Percentiles rank a stretch among this genome's conserved stretches.
Conservation (phyloP, 1,140 invertebrate genomes). For the Solenopsis fugax region DNA sequence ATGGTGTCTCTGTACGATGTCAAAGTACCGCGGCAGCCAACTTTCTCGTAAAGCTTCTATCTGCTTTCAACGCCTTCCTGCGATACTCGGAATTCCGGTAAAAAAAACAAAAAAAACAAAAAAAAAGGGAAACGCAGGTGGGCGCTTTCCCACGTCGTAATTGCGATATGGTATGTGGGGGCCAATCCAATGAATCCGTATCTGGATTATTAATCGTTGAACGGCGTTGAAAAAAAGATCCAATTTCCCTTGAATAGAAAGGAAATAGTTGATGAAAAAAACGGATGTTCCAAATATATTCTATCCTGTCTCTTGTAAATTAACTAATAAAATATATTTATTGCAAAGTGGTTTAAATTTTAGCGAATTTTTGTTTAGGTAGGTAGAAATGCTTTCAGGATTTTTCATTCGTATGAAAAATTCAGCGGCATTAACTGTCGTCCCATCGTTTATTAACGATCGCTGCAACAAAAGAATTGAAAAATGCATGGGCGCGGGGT, state of each 20-base stretch:
- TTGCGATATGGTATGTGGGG: neutral
- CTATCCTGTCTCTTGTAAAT: neutral
- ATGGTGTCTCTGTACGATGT: slow-evolving; percentile 54
- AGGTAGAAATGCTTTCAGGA: neutral
- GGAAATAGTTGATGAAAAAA: slow-evolving; percentile 4
- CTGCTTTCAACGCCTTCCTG: neutral
- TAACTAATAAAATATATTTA: neutral
- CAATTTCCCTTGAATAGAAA: neutral
- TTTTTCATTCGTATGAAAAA: slow-evolving; percentile 17
- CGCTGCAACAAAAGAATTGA: neutral
- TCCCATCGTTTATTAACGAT: slow-evolving; percentile 4
- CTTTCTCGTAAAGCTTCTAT: slow-evolving; percentile 17
- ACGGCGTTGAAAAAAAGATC: neutral
- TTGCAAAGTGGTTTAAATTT: neutral
- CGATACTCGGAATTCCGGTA: slow-evolving; percentile 10
- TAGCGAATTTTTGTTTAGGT: neutral
- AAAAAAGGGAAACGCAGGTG: neutral
- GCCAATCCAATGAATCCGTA: slow-evolving; percentile 18
- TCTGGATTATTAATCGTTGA: slow-evolving; percentile 25
- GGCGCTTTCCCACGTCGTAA: neutral
- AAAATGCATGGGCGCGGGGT: neutral
- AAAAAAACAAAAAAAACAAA: slow-evolving; percentile 23
- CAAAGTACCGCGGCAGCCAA: slow-evolving; percentile 52
- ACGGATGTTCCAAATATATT: slow-evolving; percentile 8
- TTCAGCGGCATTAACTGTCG: neutral